Percentiles rank a stretch among this genome's conserved stretches.
Conservation (phyloP, 2,888 invertebrate species). For the Brachylomia viminalis region DNA sequence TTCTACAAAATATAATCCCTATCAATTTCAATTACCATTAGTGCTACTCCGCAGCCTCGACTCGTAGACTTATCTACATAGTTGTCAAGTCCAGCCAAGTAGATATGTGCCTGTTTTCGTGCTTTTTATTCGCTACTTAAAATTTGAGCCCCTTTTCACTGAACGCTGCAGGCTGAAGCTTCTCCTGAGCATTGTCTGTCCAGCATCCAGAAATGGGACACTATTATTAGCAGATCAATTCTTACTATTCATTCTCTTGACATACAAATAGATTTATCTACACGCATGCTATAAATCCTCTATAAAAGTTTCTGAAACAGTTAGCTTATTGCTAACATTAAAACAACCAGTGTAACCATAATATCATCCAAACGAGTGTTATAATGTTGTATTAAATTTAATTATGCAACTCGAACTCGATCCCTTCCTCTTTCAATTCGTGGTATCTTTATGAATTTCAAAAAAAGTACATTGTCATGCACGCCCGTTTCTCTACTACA, state of each 20-base stretch:
- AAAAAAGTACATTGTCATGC: too few relatives aligned
- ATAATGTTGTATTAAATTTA: too few relatives aligned
- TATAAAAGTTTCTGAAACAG: too few relatives aligned
- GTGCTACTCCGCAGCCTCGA: neutral
- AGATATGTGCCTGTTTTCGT: too few relatives aligned
- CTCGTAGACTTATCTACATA: constrained; percentile 18
- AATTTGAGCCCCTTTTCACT: neutral
- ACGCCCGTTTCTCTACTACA: too few relatives aligned
- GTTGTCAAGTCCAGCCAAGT: constrained; percentile 1
- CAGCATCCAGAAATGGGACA: neutral
- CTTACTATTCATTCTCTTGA: neutral
- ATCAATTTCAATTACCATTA: constrained; percentile 1
- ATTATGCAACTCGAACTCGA: too few relatives aligned
- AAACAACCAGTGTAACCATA: too few relatives aligned
- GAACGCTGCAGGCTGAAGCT: neutral
- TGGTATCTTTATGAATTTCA: too few relatives aligned
- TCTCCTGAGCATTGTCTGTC: neutral
- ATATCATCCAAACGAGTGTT: too few relatives aligned
- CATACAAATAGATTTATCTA: neutral
- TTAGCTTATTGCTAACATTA: too few relatives aligned
- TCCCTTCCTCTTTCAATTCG: too few relatives aligned
- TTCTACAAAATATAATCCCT: neutral
- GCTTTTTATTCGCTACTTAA: neutral
- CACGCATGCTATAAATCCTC: too few relatives aligned
- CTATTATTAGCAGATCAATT: neutral